Base-by-base conservation (phyloP, 1,140 invertebrate genomes). In the Halesus radiatus region DNA sequence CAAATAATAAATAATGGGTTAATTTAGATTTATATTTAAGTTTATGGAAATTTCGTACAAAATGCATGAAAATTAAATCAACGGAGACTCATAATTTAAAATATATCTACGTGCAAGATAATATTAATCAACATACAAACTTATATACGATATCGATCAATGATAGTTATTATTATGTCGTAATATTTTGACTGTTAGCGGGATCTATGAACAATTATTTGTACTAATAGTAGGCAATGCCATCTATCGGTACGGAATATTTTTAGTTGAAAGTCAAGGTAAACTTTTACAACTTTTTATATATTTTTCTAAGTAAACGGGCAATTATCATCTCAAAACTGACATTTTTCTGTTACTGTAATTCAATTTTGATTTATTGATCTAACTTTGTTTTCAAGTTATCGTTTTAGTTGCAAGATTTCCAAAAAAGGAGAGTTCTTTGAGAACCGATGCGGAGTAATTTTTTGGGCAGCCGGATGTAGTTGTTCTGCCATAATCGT, bases 401-500 rank as follows among this genome's bases (percentile, higher is more conserved):
- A 0, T 13, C 3, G 10, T 18, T 45, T 26, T 45, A 50, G 20
- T 13, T 37, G 16, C 4, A 18, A 62, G 20, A 76, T 76, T 45
- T 45, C 0, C 50, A 52, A 66, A 68, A 77, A 26, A 66, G 29
- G 50, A 26, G 50, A 18, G 58, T 68, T 18, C 26, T 70, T 78
- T 60, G 60, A 70, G 26, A 68, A 32, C 60, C 56, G 16, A 70
- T 68, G 56, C 58, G 70, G 50, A 62, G 78, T 79, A 58, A 18
- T 62, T 79, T 73, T 73, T 79, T 73, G 78, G 78, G 72, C 29
- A 68, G 58, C 54, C 89, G 89, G 89, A 90, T 87, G 86, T 90
- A 88, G 89, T 89, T 89, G 88, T 88, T 89, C 89, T 88, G 89
- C 88, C 89, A 89, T 89, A 89, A 88, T 88, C 88, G 89, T 89